Evolutionary conservation across 2,797 vertebrate species (phyloP), one percentile per base, ranked within the genome.

Genomic region (Rhinophrynus dorsalis): DNA sequence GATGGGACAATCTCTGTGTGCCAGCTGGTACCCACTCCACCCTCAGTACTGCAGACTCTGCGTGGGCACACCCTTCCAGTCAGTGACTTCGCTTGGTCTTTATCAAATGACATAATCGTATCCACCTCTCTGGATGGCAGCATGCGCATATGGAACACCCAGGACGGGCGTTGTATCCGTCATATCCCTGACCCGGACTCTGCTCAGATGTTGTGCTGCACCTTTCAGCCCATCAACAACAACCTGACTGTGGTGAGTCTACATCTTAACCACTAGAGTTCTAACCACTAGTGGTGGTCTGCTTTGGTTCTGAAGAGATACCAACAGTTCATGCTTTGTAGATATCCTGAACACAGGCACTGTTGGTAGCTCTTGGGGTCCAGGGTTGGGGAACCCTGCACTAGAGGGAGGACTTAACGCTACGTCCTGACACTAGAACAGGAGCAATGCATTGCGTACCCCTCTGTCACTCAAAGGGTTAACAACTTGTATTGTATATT

Each of bases 161-260:
- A 88, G n/a, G 93, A 96, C 0, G 96, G 96, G 1, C 91, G 93
- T 24, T 96, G 96, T 82, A 96, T 97, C 80, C 90, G 96, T 27
- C 91, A 94, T 56, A 95, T 98, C 73, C 80, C 88, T 3, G 96
- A 98, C 75, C 95, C 94, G 0, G 95, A 98, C 4, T 87, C 91
- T 6, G 94, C 94, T 0, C 92, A 95, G 70, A 84, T 97, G 72
- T 92, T 97, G 10, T 98, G 95, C 88, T 96, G 96, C 72, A 95
- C 92, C 23, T 98, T 98, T 81, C 96, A 98, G 83, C 95, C 95
- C 0, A 94, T 97, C 89, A 98, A 98, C 78, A 98, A 97, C 83
- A 96, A 97, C 82, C 93, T 98, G 4, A 96, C 95, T 1, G 95
- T 98, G 93, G 94, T 98, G 76, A 91, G 93, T 86, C 10, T 6